Evolutionary conservation across 2,888 invertebrate genomes (phyloP).

Genomic region (Globia sparganii): DNA sequence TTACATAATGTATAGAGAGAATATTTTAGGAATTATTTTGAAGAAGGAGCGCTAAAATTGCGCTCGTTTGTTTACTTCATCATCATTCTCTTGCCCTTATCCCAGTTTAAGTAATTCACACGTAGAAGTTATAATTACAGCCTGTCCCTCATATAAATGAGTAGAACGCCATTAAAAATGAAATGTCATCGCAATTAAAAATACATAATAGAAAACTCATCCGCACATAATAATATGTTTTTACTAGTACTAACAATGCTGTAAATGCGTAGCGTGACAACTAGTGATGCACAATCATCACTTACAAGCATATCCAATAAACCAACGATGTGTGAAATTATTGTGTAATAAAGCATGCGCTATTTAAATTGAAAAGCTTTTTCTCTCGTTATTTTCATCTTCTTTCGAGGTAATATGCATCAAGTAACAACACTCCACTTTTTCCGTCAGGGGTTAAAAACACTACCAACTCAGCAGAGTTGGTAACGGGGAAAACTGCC

Average conservation of each 20-base stretch:
- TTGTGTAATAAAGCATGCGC: neutral
- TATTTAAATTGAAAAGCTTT: neutral
- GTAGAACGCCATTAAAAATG: constrained; percentile 30
- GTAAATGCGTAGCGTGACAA: constrained; percentile 40
- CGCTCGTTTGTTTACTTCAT: constrained; percentile 22
- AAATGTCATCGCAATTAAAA: constrained; percentile 44
- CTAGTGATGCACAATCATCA: constrained; percentile 26
- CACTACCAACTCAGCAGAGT: neutral
- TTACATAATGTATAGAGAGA: neutral
- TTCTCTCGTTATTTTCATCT: neutral
- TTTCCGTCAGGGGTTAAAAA: too few species aligned
- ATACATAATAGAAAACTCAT: constrained; percentile 49
- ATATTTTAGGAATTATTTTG: neutral
- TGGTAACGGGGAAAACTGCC: neutral
- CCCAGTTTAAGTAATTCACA: constrained; percentile 2
- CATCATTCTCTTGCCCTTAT: neutral
- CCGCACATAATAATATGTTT: constrained; percentile 35
- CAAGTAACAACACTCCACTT: neutral
- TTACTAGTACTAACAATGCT: constrained; percentile 37
- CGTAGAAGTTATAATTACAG: constrained; percentile 14
- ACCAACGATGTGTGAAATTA: constrained; percentile 18
- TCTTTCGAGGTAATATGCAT: neutral
- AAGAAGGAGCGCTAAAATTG: constrained; percentile 6
- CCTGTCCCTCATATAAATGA: constrained; percentile 26
- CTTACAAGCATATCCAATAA: constrained; percentile 17